Evolutionary conservation across 2,888 invertebrate genomes (phyloP).

Genomic region (Magallana nippona): DNA sequence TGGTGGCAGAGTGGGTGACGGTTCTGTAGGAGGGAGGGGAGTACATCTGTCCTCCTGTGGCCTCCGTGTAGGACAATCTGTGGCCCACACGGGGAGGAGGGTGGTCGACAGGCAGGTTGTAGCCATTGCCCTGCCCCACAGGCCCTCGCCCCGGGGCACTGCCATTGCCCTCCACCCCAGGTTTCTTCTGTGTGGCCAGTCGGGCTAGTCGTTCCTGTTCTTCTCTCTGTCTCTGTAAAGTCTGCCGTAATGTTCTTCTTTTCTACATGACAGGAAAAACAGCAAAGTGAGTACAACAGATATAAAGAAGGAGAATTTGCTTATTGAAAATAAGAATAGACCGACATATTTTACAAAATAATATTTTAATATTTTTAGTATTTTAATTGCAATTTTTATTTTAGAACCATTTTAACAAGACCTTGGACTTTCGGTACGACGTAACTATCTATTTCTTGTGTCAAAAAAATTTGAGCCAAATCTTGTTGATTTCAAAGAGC

Average conservation of each 20-base stretch:
- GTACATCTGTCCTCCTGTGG: conserved; percentile 61
- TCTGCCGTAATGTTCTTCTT: conserved; percentile 90
- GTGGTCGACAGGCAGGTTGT: conserved; percentile 44
- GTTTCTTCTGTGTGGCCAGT: conserved; percentile 35
- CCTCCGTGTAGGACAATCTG: conserved; percentile 61
- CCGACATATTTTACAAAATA: no score
- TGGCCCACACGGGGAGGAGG: conserved; percentile 50
- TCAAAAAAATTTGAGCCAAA: no score
- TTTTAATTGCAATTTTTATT: no score
- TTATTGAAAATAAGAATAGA: no score
- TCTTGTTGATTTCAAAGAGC: no score
- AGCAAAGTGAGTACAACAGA: neutral
- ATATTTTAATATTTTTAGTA: no score
- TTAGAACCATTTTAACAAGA: no score
- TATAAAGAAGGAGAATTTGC: neutral
- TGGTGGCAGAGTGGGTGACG: conserved; percentile 59
- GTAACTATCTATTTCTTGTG: no score
- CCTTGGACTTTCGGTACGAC: no score
- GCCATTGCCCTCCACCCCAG: conserved; percentile 41
- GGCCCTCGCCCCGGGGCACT: conserved; percentile 37
- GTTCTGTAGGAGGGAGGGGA: conserved; percentile 51
- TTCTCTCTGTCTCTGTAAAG: conserved; percentile 82
- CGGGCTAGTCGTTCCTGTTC: conserved; percentile 53
- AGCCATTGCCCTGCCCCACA: conserved; percentile 37
- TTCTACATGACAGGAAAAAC: conserved; percentile 85